Base-by-base conservation (phyloP, 2,113 vertebrate species). In the Chloebia gouldiae region DNA sequence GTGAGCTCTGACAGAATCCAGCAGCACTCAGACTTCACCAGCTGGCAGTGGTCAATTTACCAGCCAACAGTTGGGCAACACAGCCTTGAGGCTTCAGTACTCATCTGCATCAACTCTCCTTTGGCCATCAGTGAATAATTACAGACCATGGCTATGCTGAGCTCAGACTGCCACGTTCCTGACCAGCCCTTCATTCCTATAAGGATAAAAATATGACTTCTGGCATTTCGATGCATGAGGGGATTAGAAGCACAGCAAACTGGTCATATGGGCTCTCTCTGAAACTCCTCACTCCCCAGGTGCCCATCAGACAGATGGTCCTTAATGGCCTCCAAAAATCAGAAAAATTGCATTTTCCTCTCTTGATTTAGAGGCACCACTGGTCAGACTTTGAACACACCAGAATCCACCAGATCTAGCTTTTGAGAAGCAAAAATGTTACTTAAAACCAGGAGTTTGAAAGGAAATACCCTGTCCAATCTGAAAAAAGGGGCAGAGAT, bases 351-450 rank as follows among this genome's bases (percentile, higher is more conserved):
- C 21, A 11, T 18, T 70, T 87, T 75, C 23, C 23, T 65, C 44
- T 69, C 70, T 61, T 61, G 31, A n/a, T 40, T 53, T 40, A 35
- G n/a, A 53, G 21, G 13, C 7, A 63, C 17, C 13, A 33, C 9
- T 0, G 0, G 10, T 56, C 51, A 51, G 66, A 51, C 6, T 81
- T 51, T 10, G 25, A 56, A 30, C 22, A 25, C 7, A 20, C 2
- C 37, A 71, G 39, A 54, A 59, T 27, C 39, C 16, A 63, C 21
- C 47, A n/a, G 47, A 63, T 6, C 23, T 75, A 45, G 3, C 13
- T 68, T 83, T 56, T 31, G 77, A 76, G 49, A 87, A 65, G 35
- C 15, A 11, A 33, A 65, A 10, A 44, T 9, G 31, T 40, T 50
- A 18, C 33, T 53, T 24, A 31, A 87, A 66, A 4, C 6, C 13